Base-by-base conservation (phyloP, 1,140 invertebrate species). In the Reticulitermes speratus region DNA sequence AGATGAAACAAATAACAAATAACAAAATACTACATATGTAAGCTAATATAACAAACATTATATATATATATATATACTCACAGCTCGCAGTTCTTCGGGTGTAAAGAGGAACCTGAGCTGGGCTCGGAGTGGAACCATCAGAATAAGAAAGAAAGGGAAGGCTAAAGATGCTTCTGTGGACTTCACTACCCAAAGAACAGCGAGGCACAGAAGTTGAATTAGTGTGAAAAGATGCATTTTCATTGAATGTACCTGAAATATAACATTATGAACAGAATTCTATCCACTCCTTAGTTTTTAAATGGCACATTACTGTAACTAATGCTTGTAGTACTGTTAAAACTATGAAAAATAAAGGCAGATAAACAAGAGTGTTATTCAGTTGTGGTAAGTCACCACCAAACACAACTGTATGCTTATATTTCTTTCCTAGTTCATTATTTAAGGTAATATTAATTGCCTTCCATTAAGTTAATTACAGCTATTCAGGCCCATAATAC, bases 161-260 rank as follows among this genome's bases (percentile, higher is more conserved):
- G 96, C 96, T 12, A 99, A 92, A 2, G 97, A 97, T 87, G 96
- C 95, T 44, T 93, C 93, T 2, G 97, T 97, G 16, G 96, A 97
- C 91, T 99, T 98, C 2, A 99, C 96, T 11, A 94, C 92, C 95
- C 97, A 98, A 59, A 99, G 91, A 6, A 96, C 85, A 0, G 92
- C 93, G 82, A 99, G 92, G 89, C 96, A 96, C 0, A 94, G 88
- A 19, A 98, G 90, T 91, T 99, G 97, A 87, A 98, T 94, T 14
- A 95, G 87, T 0, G 97, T 99, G 91, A 95, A 99, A 19, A 97
- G 89, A 90, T 99, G 97, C 97, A 99, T 98, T 90, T 97, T 98
- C 90, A 95, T 93, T 0, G 97, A 98, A 88, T 95, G 95, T 7
- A 98, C 96, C 96, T 96, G 90, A 38, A 92, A 92, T 82, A 86